Base-by-base conservation (phyloP, 2,113 vertebrate species). In the Trichechus manatus region DNA sequence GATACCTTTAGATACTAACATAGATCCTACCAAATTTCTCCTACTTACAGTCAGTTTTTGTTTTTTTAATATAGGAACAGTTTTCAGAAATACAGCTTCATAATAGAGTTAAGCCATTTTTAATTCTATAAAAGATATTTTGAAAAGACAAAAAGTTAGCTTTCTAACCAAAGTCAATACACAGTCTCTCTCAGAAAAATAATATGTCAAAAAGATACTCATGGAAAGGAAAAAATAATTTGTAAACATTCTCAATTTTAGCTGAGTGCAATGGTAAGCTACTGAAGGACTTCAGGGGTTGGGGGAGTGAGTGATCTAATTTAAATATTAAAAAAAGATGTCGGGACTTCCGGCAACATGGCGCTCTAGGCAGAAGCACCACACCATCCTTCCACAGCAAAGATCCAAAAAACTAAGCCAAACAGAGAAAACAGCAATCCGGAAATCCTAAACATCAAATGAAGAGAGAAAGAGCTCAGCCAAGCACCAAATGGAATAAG, bases 71-170 rank as follows among this genome's bases (percentile, higher is more conserved):
- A 95, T 22, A 61, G 8, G 83, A 78, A 56, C 31, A n/a, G 4
- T 44, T 85, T 80, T 84, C 42, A n/a, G 66, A 93, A 91, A 53
- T 82, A 22, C 0, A 88, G 20, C 31, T 88, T 93, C 15, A 74
- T 44, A 78, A 56, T n/a, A 66, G 2, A 19, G 1, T 42, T 96
- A 83, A 74, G 77, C 25, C 36, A 72, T 81, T 96, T 96, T 88
- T 14, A 82, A 82, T 39, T 93, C 36, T 11, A 59, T 80, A 27
- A 50, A 87, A 66, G 5, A 8, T 78, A 56, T 85, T 81, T 63
- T 86, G 33, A 92, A 87, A 83, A 56, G 20, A 79, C 47, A 68
- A 72, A 75, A 83, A 68, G 56, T 77, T 74, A 90, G 3, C 39
- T 80, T 50, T n/a, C 19, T 91, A 89, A 79, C 17, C 53, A 68